Base-by-base conservation (phyloP, 2,888 invertebrate species). In the Leptinotarsa peninsularis region DNA sequence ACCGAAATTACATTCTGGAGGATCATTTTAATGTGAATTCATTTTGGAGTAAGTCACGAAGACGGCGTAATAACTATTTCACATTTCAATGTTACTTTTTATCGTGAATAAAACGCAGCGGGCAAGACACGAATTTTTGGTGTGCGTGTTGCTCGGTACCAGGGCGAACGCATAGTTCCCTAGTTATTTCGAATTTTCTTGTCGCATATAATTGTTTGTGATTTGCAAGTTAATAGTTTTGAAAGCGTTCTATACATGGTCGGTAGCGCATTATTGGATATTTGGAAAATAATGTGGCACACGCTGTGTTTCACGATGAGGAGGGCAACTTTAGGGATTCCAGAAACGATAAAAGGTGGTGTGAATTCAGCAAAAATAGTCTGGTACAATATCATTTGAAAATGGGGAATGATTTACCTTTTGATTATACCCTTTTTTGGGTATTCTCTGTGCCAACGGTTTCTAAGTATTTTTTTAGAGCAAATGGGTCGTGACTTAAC, bases 31-130 rank as follows among this genome's bases (percentile, higher is more conserved):
- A 79, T 77, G 80, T 78, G 81, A 81, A 80, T 81, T 79, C 80
- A 80, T 82, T 80, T 79, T 71, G 76, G 76, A 80, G 78, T 81
- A 79, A 81, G 82, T 82, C 82, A 82, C 82, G 82, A 79, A 80
- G 78, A 74, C 66, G 58, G 27, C 27, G 60, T 66, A 76, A 75
- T 71, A 49, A 63, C 63, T 63, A 73, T 76, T 76, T 76, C 70
- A 73, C 68, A 78, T 72, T 72, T 76, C 77, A 76, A 76, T 77
- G 75, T 76, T 75, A 63, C 27, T 23, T 68, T 68, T 68, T 68
- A 68, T 68, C 68, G 68, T 10, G 27, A 27, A 68, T 33, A 33
- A 68, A 68, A 68, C 49, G 68, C 27, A 52, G 68, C 52, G 52
- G 43, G 17, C 21, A 14, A 69, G 49, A 70, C 70, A 70, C 69